Base-by-base conservation (phyloP, 2,113 vertebrate genomes). In the Pitta sordida region DNA sequence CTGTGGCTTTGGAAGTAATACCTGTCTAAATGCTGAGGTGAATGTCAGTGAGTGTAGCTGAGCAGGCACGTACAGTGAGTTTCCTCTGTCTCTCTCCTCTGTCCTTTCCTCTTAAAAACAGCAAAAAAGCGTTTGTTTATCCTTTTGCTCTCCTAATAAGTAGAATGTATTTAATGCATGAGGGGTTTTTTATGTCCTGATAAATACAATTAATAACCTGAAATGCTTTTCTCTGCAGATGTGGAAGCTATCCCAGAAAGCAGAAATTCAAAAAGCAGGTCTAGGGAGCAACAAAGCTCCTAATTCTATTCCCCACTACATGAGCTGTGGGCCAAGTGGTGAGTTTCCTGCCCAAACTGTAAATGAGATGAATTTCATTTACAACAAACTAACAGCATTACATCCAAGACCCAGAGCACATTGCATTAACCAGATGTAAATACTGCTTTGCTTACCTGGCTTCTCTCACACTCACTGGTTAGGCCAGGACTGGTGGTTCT, bases 211-310 rank as follows among this genome's bases (percentile, higher is more conserved):
- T 95, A 98, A 97, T 99, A 98, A 98, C 96, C 81, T 98, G 83
- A 98, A 98, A 98, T 99, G 97, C 99, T 99, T 99, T 99, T 99
- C 98, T 99, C 99, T 98, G 98, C 99, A 99, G 99, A 99, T 99
- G 98, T 99, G 98, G 98, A 99, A 98, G 98, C 98, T 97, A 97
- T 98, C 96, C 98, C 98, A 97, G 98, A 99, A 98, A 98, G 98
- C 98, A 99, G 98, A 98, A 98, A 99, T 98, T 98, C 99, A 98
- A 99, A 99, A 99, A 98, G 98, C 99, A 99, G 98, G 98, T 98
- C 98, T 97, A 99, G 98, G 98, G 99, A 99, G 98, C 99, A 98
- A 97, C 98, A 98, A 98, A 98, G 98, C 98, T 99, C 99, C 98
- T 99, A 98, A 98, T 95, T 98, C 96, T 98, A 81, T 97, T 97